Evolutionary conservation across 2,797 vertebrate species (phyloP), one percentile per base, ranked within the genome.

Genomic region (Hemibagrus guttatus): DNA sequence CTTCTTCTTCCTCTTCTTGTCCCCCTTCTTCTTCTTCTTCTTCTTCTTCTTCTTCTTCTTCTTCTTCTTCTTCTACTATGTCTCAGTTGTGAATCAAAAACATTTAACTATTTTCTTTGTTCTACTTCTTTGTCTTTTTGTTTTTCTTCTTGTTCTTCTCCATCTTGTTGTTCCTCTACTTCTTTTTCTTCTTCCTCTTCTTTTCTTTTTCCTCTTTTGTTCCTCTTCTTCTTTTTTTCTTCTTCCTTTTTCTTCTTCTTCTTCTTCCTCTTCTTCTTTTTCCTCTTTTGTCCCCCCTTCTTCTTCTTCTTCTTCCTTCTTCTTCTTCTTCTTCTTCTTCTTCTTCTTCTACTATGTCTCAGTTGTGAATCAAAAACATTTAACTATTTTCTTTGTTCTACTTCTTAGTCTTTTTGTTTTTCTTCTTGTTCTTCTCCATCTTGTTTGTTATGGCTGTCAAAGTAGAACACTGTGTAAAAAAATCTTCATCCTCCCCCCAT

Each of bases 21-120:
- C n/a, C n/a, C n/a, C n/a, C n/a, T n/a, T 14, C 4, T 12, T 90
- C 91, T 88, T 90, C 91, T 91, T 92, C 90, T 89, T 81, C 80
- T 88, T 84, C 85, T 39, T 26, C 19, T 11, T 23, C 3, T 23
- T 46, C 2, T 46, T 46, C 19, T 72, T 46, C 8, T 46, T 46
- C 35, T 19, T 39, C 17, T 19, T 39, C 19, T 19, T 39, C 31
- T 21, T 9, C 68, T n/a, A n/a, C n/a, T n/a, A n/a, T n/a, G n/a
- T 39, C 35, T 39, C 35, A 39, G 35, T 39, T 39, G 35, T 39
- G 35, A 39, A 39, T 39, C 35, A 39, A 49, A 9, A 6, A 49
- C 46, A 49, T 0, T 49, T 2, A 49, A n/a, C n/a, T n/a, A n/a
- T n/a, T n/a, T n/a, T n/a, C n/a, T n/a, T n/a, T n/a, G n/a, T n/a